Base-by-base conservation (phyloP, 1,140 invertebrate species). In the Drosophila orosa region DNA sequence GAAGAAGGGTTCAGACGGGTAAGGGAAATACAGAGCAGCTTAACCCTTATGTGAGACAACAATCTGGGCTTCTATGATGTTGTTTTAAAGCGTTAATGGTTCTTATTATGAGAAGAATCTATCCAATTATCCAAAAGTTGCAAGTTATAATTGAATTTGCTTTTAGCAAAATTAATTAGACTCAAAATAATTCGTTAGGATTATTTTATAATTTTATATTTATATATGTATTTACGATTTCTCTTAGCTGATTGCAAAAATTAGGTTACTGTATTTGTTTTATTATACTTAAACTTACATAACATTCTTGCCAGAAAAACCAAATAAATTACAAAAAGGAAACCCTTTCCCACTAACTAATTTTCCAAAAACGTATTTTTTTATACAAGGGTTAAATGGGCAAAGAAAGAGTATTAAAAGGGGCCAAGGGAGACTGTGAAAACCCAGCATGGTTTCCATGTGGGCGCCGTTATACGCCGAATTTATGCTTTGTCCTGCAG, bases 401-500 rank as follows among this genome's bases (percentile, higher is more conserved):
- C 0, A 19, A 24, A 24, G 12, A 17, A 29, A 17, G 24, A 27
- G 24, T 17, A 8, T 17, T 3, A 5, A 15, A 4, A 2, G 25
- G 42, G 5, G 12, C 27, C 12, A 2, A 37, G 44, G 58, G 31
- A 31, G 31, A 17, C n/a, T 12, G 45, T 22, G 35, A 67, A 40
- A 54, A 47, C 40, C 33, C 52, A 58, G 35, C 67, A 47, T 65
- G 24, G 40, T 13, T 47, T 33, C 25, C 69, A 76, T 76, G 73
- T 76, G 73, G 72, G 72, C 24, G 15, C 33, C 62, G 61, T 75
- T 75, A 39, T 31, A 39, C 37, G 54, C 60, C 52, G 45, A 75
- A 76, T 76, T 76, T 75, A 76, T 76, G 73, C 73, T 67, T 76
- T 76, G 73, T 67, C 73, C 73, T 55, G 54, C 45, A 47, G 47